Conservation (phyloP, 1,140 invertebrate species). For the Pinna nobilis region DNA sequence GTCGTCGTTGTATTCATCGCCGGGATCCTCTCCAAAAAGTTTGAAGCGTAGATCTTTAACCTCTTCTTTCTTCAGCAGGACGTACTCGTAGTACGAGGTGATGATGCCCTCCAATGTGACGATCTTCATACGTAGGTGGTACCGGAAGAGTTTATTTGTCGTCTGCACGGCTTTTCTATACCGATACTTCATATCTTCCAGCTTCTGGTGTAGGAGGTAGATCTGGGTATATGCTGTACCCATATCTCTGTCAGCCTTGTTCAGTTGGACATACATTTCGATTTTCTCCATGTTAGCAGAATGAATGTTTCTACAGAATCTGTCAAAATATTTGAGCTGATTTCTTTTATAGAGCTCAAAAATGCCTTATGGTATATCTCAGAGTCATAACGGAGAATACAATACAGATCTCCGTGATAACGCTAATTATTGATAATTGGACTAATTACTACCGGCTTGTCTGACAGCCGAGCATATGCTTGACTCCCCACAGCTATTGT, state of each 20-base stretch:
- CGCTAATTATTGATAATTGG: too few relatives aligned
- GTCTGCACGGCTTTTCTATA: background rate
- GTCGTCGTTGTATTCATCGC: background rate
- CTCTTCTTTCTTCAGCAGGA: constrained; percentile 16
- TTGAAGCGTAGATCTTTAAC: constrained; percentile 19
- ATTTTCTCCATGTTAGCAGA: constrained; percentile 3
- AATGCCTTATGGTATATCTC: too few relatives aligned
- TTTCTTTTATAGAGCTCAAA: too few relatives aligned
- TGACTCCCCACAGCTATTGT: too few relatives aligned
- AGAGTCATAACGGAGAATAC: too few relatives aligned
- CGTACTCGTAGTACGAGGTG: constrained; percentile 19
- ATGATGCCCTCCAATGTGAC: constrained; percentile 22
- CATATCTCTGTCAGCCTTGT: background rate
- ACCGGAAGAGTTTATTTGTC: background rate
- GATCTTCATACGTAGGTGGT: constrained; percentile 22
- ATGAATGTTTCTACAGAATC: too few relatives aligned
- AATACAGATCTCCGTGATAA: too few relatives aligned
- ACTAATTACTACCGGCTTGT: too few relatives aligned
- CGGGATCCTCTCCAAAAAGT: constrained; percentile 2
- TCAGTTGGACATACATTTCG: background rate
- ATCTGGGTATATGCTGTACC: constrained; percentile 10
- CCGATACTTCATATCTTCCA: constrained; percentile 10
- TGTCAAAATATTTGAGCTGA: too few relatives aligned
- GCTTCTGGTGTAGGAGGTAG: constrained; percentile 2
- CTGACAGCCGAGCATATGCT: too few relatives aligned